Percentiles rank a stretch among this genome's conserved stretches.
Evolutionary conservation across 2,888 invertebrate genomes (phyloP).

Genomic region (Ophion obscuratus): DNA sequence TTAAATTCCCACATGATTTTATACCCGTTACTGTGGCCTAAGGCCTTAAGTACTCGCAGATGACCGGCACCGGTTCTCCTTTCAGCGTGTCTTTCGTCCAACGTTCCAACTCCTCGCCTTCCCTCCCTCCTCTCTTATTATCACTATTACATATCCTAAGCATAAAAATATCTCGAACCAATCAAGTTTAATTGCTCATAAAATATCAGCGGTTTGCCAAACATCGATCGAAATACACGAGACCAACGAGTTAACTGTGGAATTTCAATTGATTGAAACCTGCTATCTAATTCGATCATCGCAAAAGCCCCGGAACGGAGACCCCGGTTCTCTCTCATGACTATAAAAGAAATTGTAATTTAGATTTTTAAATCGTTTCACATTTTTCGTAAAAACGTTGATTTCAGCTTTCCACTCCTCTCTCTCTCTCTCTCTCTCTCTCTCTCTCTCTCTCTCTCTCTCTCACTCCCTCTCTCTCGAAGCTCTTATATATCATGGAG

Average conservation of each 20-base stretch:
- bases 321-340: background rate
- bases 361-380: constrained; percentile 2
- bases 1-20: too few species aligned
- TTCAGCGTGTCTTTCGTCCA: too few species aligned
- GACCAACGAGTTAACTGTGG: background rate
- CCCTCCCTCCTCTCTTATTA: too few species aligned
- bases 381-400: background rate
- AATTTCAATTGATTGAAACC: background rate
- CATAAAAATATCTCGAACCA: background rate
- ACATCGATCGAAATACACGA: background rate
- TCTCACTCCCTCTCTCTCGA: background rate
- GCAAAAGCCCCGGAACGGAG: background rate
- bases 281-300: background rate
- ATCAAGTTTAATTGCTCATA: background rate
- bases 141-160: background rate
- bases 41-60: too few species aligned
- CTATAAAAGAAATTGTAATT: background rate
- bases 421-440: background rate
- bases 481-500: background rate
- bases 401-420: background rate
- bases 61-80: too few species aligned
- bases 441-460: background rate
- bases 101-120: too few species aligned
- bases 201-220: background rate
- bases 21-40: too few species aligned